These are phyloP conservation scores for Meiosimyza platycephala DNA, from an alignment of 2,888 invertebrate species.

Conservation along the genomic window DNA sequence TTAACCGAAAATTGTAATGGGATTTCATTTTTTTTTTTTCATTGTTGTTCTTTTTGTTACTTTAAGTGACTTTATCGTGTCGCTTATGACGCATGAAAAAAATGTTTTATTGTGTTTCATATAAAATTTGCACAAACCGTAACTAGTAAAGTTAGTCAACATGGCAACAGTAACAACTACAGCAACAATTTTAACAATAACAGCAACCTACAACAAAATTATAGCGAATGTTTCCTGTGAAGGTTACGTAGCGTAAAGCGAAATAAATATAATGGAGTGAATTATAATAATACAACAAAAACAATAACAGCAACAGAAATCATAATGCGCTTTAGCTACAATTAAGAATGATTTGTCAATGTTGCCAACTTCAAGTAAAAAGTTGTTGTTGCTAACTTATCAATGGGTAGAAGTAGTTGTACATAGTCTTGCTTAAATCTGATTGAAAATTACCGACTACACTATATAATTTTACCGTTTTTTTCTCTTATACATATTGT, in stretches of 20 bases:
- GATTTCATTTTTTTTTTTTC: too few species aligned
- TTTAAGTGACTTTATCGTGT: conserved; percentile 2
- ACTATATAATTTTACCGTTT: too few species aligned
- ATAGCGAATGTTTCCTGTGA: not conserved
- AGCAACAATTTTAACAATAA: conserved; percentile 25
- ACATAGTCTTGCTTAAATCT: conserved; percentile 10
- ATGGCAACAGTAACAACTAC: conserved; percentile 8
- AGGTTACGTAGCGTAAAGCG: not conserved
- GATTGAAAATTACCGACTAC: not conserved
- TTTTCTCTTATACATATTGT: too few species aligned
- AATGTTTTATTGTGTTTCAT: conserved; percentile 1
- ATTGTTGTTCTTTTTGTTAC: conserved; percentile 2
- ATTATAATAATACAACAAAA: conserved; percentile 21
- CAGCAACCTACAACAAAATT: not conserved
- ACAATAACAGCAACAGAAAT: conserved; percentile 2
- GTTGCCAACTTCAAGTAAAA: conserved; percentile 28
- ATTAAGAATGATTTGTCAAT: conserved; percentile 8
- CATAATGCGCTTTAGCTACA: not conserved
- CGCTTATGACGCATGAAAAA: conserved; percentile 19
- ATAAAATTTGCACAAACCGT: not conserved
- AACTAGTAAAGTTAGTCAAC: conserved; percentile 11
- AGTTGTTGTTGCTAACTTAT: not conserved
- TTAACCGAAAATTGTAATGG: too few species aligned
- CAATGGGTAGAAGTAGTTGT: not conserved
- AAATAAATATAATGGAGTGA: conserved; percentile 31